Evolutionary conservation across 2,888 invertebrate genomes (phyloP), one percentile per base, ranked within the genome.

Genomic region (Taenaris catops): DNA sequence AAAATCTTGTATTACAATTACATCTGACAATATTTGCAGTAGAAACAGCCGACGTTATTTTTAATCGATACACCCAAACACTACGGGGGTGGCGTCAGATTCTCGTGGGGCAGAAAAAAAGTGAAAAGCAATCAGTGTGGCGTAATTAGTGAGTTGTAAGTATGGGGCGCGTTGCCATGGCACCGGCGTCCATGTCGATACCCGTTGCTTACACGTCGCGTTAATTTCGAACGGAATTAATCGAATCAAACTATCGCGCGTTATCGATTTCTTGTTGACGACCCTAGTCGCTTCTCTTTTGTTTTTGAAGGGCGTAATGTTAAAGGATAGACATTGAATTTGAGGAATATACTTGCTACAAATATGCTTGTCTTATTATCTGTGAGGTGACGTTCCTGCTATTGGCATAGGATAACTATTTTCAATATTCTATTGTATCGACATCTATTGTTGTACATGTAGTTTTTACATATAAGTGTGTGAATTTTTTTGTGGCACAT

Each of bases 121-220:
- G 78, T 78, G 73, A 79, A 86, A 84, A 83, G 86, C 86, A 86
- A 86, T 86, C 86, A 86, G 79, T 83, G 86, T 79, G 81, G 80
- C 76, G 83, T 86, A 86, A 86, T 86, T 86, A 86, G 86, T 84
- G 83, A 72, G 81, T 80, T 72, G 80, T 78, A 71, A 78, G 80
- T 83, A 81, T 86, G 73, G 86, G 86, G 86, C 78, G 81, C 63
- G 86, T 86, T 70, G 60, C 67, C 67, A 76, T 79, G 65, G 67
- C 58, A 52, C 84, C 83, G 53, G 79, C 80, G 71, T 79, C 72
- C 58, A 57, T 71, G 73, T 65, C 69, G 69, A 74, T 80, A 75
- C 78, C 71, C 74, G 60, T 65, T 75, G 74, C 78, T 76, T 74
- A 70, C 78, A 71, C 76, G 60, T 51, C 66, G 81, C 67, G 81